phyloP scores from a whole-genome alignment of 1,140 invertebrate genomes.

The Berghia stephanieae region DNA sequence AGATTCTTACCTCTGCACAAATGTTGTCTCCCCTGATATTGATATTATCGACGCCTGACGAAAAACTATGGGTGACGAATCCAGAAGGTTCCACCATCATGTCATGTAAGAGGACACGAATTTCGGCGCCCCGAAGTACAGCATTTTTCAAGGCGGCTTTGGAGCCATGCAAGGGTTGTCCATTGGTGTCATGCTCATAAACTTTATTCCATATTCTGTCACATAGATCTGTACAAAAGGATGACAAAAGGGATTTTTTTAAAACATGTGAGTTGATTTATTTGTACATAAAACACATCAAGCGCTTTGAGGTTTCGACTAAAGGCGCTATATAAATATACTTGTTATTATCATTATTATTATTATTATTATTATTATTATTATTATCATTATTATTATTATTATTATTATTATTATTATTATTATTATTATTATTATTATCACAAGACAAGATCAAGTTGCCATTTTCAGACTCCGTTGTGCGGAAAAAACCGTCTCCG shows the following conservation, averaged over 20 bases:
- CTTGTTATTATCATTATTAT: too few relatives aligned
- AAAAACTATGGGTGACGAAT: constrained; percentile 30
- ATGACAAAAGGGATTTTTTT: not conserved
- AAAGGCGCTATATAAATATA: too few relatives aligned
- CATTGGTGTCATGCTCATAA: constrained; percentile 30
- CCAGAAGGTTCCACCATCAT: constrained; percentile 65
- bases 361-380: too few relatives aligned
- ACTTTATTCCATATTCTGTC: constrained; percentile 27
- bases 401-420: too few relatives aligned
- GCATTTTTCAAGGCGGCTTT: constrained; percentile 29
- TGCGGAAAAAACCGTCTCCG: too few relatives aligned
- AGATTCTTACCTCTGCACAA: constrained; percentile 28
- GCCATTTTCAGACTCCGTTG: too few relatives aligned
- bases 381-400: too few relatives aligned
- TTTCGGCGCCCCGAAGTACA: constrained; percentile 31
- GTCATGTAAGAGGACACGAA: constrained; percentile 73
- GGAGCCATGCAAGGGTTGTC: constrained; percentile 16
- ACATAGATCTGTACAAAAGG: not conserved
- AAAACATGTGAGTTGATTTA: not conserved
- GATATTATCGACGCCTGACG: constrained; percentile 34
- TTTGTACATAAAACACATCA: too few relatives aligned
- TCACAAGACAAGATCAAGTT: too few relatives aligned
- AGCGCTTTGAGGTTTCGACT: too few relatives aligned
- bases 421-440: too few relatives aligned
- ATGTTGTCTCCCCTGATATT: constrained; percentile 39